Base-by-base conservation (phyloP, 1,140 invertebrate genomes). In the Drosophila seguyi region DNA sequence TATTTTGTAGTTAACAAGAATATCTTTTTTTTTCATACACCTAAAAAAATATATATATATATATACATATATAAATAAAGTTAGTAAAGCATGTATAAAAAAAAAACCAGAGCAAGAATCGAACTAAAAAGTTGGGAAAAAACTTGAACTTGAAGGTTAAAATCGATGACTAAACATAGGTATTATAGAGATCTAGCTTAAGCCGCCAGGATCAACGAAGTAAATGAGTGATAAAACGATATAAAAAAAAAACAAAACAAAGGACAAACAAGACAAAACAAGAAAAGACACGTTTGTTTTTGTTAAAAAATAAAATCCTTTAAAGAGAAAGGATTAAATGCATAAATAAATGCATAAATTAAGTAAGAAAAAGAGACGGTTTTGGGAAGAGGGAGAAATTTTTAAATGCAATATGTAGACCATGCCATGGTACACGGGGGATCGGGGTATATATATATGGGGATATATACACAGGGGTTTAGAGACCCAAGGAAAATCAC, bases 191-290 rank as follows among this genome's bases (percentile, higher is more conserved):
- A 42, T 56, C 66, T 79, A 76, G 58, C 61, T 67, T 85, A 85
- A 86, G 83, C 83, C 81, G 90, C 72, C 90, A 92, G 86, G 81
- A 91, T 92, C 90, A 92, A 92, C 90, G 90, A 92, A 92, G 84
- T 75, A 88, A 90, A 74, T 85, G 83, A 92, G 90, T 92, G 90
- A 92, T 92, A 90, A 90, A 81, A 57, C 38, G 18, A 53, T 53
- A 69, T 56, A 57, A 53, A 53, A 39, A 67, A 27, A 68, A n/a
- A 41, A 47, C 1, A 29, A 31, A 56, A 50, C 27, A 13, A 34
- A 47, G 16, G 36, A 62, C 38, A 72, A 62, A 52, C 38, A 58
- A 59, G 41, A 42, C 50, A 55, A 56, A 42, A 25, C 11, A 41
- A 39, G 56, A 42, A 25, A 67, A 56, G 27, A 31, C 50, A 48